phyloP scores from a whole-genome alignment of 2,797 vertebrate species.

The Melanotaenia nigrans region DNA sequence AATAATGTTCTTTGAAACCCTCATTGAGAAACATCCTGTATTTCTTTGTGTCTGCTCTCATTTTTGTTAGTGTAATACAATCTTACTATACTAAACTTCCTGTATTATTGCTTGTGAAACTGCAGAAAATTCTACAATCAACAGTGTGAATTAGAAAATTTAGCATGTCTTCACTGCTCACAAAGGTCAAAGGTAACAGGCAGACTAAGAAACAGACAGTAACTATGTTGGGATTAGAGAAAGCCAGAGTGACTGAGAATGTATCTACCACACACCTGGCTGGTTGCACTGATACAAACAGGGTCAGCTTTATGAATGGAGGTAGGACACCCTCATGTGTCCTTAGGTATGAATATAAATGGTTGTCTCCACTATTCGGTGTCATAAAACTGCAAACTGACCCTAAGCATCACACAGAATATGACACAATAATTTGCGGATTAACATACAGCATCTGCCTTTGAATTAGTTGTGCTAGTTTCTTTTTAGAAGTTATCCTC shows the following conservation, averaged over 20 bases:
- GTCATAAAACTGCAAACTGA: neutral
- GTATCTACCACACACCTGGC: neutral
- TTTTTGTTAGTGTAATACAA: conserved; percentile 18
- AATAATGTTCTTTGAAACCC: conserved; percentile 38
- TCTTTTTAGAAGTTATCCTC: neutral
- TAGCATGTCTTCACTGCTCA: conserved; percentile 24
- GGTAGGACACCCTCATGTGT: neutral
- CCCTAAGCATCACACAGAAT: neutral
- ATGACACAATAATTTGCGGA: neutral
- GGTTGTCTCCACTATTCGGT: too few species aligned
- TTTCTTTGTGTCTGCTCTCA: conserved; percentile 29
- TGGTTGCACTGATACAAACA: neutral
- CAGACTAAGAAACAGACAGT: conserved; percentile 5
- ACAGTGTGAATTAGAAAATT: conserved; percentile 38
- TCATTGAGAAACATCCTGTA: conserved; percentile 21
- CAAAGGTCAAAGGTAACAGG: conserved; percentile 32
- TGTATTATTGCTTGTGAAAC: conserved; percentile 24
- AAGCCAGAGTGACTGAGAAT: neutral
- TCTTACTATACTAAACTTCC: conserved; percentile 17
- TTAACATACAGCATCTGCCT: neutral
- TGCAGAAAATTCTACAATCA: conserved; percentile 12
- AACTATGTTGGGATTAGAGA: neutral
- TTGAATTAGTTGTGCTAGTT: neutral
- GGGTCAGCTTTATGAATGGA: neutral
- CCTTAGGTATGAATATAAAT: too few species aligned